These are phyloP conservation scores for Aegithalos caudatus DNA, from an alignment of 2,113 vertebrate species.

Conservation along the genomic window DNA sequence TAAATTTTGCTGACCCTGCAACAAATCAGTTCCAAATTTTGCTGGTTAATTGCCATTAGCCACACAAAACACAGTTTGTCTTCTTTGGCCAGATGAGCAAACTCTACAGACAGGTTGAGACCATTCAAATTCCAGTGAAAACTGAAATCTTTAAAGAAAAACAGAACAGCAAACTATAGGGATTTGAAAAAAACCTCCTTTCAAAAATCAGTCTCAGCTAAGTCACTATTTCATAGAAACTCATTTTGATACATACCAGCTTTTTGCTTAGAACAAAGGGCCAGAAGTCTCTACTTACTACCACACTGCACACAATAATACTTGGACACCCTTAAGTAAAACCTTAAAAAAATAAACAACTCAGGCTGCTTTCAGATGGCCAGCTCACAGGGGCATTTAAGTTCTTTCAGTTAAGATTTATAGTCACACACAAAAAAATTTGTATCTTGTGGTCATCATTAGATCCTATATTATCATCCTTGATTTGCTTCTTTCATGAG, in stretches of 20 bases:
- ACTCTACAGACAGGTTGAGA: rapidly evolving
- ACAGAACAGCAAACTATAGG: background rate
- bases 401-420: background rate
- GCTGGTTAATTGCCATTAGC: background rate
- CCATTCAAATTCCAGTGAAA: background rate
- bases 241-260: background rate
- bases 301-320: background rate
- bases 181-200: background rate
- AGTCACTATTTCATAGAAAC: background rate
- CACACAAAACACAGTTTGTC: background rate
- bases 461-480: background rate
- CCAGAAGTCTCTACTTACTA: background rate
- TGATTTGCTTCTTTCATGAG: background rate
- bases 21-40: background rate
- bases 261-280: background rate
- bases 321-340: background rate
- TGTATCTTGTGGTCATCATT: background rate
- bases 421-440: background rate
- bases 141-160: background rate
- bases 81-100: background rate
- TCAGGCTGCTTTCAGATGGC: background rate
- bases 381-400: background rate
- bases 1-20: background rate
- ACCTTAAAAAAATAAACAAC: background rate
- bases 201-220: background rate